These are phyloP conservation scores for Pelosia muscerda DNA, from an alignment of 2,888 invertebrate genomes.

Conservation along the genomic window DNA sequence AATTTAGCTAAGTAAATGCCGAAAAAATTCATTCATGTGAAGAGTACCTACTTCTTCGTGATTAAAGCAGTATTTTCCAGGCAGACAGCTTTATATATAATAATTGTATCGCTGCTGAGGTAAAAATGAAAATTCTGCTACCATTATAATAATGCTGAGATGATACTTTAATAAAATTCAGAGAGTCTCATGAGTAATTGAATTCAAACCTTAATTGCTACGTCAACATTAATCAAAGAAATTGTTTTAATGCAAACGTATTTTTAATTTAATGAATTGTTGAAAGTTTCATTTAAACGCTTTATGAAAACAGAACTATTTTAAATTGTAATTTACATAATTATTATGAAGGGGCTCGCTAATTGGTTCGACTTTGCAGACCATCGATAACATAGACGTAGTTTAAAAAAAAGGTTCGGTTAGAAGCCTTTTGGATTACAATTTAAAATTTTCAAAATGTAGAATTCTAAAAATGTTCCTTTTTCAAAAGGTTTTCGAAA, in stretches of 20 bases:
- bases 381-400: neutral
- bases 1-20: neutral
- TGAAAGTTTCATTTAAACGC: too few species aligned
- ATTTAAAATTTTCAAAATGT: too few species aligned
- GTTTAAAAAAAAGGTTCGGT: too few species aligned
- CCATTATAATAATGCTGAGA: neutral
- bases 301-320: neutral
- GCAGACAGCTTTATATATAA: neutral
- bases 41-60: neutral
- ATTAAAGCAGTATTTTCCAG: neutral
- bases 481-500: too few species aligned
- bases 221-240: neutral
- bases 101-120: neutral
- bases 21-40: neutral
- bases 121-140: neutral
- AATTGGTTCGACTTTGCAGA: neutral
- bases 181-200: neutral
- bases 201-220: constrained; percentile 11
- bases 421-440: too few species aligned
- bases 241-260: neutral
- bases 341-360: neutral
- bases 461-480: too few species aligned
- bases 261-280: neutral
- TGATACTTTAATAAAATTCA: neutral
- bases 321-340: neutral